A percentile compares a stretch with the other conserved stretches of the same genome.
phyloP scores from a whole-genome alignment of 2,113 vertebrate genomes.

The Macrotis lagotis region DNA sequence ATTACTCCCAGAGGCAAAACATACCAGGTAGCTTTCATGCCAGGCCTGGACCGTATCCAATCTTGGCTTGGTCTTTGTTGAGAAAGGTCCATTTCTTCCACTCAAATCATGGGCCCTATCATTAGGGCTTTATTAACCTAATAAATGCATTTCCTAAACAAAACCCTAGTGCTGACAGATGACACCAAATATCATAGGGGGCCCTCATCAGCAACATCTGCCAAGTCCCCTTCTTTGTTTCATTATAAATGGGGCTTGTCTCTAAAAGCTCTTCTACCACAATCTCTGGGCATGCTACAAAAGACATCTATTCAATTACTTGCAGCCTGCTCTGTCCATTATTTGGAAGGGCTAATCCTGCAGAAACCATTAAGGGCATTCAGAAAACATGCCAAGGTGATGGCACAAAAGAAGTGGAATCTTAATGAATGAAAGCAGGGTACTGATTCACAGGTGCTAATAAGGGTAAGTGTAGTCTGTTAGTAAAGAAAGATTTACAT shows the following conservation, averaged over 20 bases:
- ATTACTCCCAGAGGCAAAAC: not conserved
- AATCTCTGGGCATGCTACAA: slow-evolving; percentile 56
- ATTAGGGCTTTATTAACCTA: not conserved
- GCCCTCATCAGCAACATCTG: slow-evolving; percentile 45
- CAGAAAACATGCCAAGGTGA: slow-evolving; percentile 63
- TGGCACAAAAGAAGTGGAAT: slow-evolving; percentile 66
- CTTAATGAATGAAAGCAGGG: slow-evolving; percentile 62
- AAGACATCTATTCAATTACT: slow-evolving; percentile 63
- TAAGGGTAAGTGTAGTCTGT: slow-evolving; percentile 55
- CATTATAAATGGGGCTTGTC: slow-evolving; percentile 60
- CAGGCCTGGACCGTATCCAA: not conserved
- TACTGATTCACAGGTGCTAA: slow-evolving; percentile 69
- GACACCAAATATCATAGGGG: slow-evolving; percentile 37
- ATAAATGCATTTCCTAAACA: not conserved
- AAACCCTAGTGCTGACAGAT: slow-evolving; percentile 17
- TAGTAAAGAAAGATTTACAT: slow-evolving; percentile 57
- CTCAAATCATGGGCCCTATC: not conserved
- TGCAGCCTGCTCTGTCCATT: slow-evolving; percentile 52
- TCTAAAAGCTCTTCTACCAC: slow-evolving; percentile 61
- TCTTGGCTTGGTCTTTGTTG: not conserved
- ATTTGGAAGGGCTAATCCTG: slow-evolving; percentile 68
- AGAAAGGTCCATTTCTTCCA: not conserved
- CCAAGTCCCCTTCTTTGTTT: slow-evolving; percentile 58
- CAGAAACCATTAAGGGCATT: slow-evolving; percentile 65
- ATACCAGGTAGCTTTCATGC: not conserved